Base-by-base conservation (phyloP, 2,888 invertebrate genomes). In the Metallyticus violacea region DNA sequence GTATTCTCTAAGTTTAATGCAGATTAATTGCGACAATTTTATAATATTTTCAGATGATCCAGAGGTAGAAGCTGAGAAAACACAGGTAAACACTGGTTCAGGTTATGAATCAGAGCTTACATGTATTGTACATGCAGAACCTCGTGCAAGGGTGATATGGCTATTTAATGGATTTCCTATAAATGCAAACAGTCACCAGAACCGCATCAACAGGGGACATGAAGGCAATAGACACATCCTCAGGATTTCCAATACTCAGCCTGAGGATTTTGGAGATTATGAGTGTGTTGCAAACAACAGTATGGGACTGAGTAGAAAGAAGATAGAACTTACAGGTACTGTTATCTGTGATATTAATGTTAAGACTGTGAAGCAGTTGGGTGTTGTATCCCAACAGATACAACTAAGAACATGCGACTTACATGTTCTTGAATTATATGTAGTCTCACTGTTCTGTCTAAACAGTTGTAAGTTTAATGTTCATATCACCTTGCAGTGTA, bases 91-190 rank as follows among this genome's bases (percentile, higher is more conserved):
- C 89, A 91, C 92, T 9, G 91, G 91, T 40, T 91, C 91, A 86
- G 91, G 91, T 29, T 90, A 90, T 82, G 91, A 92, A 85, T 91
- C 92, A 1, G 91, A 92, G 87, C 89, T 93, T 81, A 90, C 90
- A 9, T 93, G 93, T 88, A 90, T 89, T 22, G 93, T 93, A 0
- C 91, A 91, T 86, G 92, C 92, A 6, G 91, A 91, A 83, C 93
- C 93, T 5, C 89, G 90, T 85, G 90, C 92, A 2, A 89, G 88
- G 6, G 91, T 92, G 5, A 87, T 89, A 2, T 92, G 92, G 92
- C 89, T 89, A 84, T 91, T 90, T 88, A 89, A 92, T 85, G 90
- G 90, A n/a, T 25, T 62, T 7, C 80, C 76, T 15, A 76, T 85
- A 25, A 27, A 29, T 22, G 26, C 25, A 25, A 81, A 80, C 25